These are phyloP conservation scores for Natrix natrix DNA, from an alignment of 2,797 vertebrate genomes.

Conservation along the genomic window DNA sequence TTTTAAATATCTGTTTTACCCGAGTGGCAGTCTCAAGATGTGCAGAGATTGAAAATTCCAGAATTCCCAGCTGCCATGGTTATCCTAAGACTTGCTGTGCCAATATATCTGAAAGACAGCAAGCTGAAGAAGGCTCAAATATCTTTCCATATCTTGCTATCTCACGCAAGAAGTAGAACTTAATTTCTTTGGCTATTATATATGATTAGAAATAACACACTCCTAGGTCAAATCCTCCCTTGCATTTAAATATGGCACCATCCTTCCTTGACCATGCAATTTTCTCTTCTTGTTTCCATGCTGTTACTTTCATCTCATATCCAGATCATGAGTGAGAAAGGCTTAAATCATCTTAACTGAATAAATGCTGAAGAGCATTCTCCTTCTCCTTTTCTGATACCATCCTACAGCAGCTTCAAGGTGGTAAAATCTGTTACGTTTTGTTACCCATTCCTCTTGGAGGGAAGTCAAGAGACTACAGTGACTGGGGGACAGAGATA, in stretches of 20 bases:
- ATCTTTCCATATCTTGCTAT: slow-evolving; percentile 23
- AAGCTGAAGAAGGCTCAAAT: not conserved
- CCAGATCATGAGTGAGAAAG: not conserved
- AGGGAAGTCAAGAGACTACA: not conserved
- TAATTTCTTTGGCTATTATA: slow-evolving; percentile 46
- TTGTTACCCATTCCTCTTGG: not conserved
- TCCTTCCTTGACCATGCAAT: not conserved
- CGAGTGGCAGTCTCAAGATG: not conserved
- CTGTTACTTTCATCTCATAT: not conserved
- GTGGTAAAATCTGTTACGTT: not conserved
- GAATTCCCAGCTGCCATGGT: not conserved
- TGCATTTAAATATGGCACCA: not conserved
- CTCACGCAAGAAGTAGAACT: slow-evolving; percentile 40
- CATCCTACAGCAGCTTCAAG: not conserved
- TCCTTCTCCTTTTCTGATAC: not conserved
- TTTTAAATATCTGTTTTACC: not conserved
- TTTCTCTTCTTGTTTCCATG: not conserved
- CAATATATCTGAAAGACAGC: not conserved
- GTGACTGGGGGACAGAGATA: not conserved
- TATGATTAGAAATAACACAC: slow-evolving; percentile 3
- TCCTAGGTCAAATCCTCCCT: not conserved
- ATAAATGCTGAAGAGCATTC: not conserved
- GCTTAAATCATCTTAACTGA: not conserved
- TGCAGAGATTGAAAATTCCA: not conserved
- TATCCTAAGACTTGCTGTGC: not conserved